Percentiles rank a stretch among this genome's conserved stretches.
These are phyloP conservation scores for Oceanodroma tethys DNA, from an alignment of 2,113 vertebrate species.

Conservation along the genomic window DNA sequence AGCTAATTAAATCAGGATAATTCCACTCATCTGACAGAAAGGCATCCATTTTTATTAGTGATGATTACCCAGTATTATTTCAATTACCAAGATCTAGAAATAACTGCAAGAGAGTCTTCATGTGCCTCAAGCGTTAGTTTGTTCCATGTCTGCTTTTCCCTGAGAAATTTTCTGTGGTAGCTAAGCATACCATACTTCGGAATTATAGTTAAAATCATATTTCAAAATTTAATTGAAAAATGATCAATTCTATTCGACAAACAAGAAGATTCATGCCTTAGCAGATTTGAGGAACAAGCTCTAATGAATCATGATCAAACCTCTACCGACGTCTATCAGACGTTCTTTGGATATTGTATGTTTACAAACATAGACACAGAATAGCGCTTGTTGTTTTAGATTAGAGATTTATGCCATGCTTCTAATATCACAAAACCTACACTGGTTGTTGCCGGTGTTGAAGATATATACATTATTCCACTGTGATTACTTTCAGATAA, in stretches of 20 bases:
- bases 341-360: neutral
- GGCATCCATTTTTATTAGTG: neutral
- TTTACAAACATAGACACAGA: neutral
- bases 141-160: neutral
- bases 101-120: neutral
- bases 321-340: neutral
- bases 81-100: neutral
- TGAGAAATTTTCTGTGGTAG: neutral
- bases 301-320: neutral
- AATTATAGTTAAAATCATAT: neutral
- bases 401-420: neutral
- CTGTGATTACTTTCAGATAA: neutral
- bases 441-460: rapidly evolving
- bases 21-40: neutral
- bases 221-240: neutral
- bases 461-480: neutral
- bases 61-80: neutral
- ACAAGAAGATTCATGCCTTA: neutral
- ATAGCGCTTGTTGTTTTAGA: neutral
- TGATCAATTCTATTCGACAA: neutral
- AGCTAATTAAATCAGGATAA: slow-evolving; percentile 25
- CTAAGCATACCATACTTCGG: neutral
- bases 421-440: neutral
- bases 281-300: neutral
- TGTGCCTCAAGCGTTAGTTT: neutral